Percentiles rank a stretch among this genome's conserved stretches.
phyloP scores from a whole-genome alignment of 2,888 invertebrate species.

The Leuctra nigra region DNA sequence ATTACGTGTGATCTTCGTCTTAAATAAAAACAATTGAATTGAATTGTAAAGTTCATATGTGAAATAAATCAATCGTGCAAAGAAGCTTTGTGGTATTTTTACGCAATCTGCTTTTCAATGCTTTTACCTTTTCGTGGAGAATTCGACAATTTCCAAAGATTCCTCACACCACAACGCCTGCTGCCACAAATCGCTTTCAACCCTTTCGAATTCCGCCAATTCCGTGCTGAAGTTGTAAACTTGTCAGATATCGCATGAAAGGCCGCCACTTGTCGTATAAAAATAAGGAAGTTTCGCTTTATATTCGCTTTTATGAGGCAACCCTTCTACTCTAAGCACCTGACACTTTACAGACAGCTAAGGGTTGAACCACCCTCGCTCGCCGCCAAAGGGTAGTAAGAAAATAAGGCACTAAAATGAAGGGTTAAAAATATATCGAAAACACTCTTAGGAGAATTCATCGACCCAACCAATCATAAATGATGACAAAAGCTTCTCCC shows the following conservation, averaged over 20 bases:
- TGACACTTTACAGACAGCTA: neutral
- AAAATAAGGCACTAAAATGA: neutral
- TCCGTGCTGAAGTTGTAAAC: neutral
- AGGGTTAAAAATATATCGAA: slow-evolving; percentile 13
- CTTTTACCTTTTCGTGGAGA: neutral
- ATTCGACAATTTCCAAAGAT: slow-evolving; percentile 2
- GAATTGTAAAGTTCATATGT: no score
- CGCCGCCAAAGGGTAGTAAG: slow-evolving; percentile 3
- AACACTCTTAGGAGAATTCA: slow-evolving; percentile 6
- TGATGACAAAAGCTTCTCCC: neutral
- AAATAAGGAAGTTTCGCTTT: slow-evolving; percentile 16
- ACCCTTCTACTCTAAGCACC: slow-evolving; percentile 3
- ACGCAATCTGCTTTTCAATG: no score
- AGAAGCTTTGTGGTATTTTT: no score
- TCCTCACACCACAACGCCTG: no score
- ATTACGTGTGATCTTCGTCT: no score
- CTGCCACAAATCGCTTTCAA: no score
- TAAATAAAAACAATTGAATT: no score
- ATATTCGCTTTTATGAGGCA: neutral
- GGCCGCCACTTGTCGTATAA: slow-evolving; percentile 10
- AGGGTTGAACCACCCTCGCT: neutral
- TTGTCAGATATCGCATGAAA: neutral
- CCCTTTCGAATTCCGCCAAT: neutral
- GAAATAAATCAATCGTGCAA: no score
- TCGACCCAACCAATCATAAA: slow-evolving; percentile 11